Base-by-base conservation (phyloP, 2,113 vertebrate species). In the Pedionomus torquatus region DNA sequence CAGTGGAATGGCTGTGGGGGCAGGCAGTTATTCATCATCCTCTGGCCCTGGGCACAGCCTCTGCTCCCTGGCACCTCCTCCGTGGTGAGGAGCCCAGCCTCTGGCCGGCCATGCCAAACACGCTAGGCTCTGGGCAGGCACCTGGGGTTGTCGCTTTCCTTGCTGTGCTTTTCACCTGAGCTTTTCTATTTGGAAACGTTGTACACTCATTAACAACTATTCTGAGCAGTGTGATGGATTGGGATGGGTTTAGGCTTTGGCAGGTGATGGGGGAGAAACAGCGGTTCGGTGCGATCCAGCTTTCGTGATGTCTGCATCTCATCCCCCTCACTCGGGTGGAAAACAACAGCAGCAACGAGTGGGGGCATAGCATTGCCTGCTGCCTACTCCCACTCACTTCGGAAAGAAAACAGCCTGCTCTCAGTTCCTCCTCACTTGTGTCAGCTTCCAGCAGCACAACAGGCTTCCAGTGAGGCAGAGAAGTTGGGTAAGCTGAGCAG, bases 331-430 rank as follows among this genome's bases (percentile, higher is more conserved):
- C 78, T 84, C 16, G 26, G 58, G 41, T 39, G 5, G 77, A 69
- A 93, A 84, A 83, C 88, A 94, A 75, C 81, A 83, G 80, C 92
- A 48, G 76, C 25, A 54, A 78, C 19, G 37, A 60, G 91, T 24
- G 39, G 64, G 84, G 83, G 90, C 33, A 77, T 81, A 57, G 79
- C 90, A 52, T 85, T 48, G 19, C 94, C 90, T 55, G 23, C 93
- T 83, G 66, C 79, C 87, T 75, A 63, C 84, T 76, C 90, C 92
- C 93, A 83, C 92, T 76, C 51, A 2, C 37, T 35, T 63, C 17
- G 11, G 69, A 74, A 76, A 87, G 83, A 83, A 96, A 96, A 81
- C 93, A 96, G 72, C 85, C 79, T 70, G 72, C 89, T 76, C 80
- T 18, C 18, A 1, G 39, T 41, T 80, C 90, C 70, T 78, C 78